Percentiles rank a stretch among this genome's conserved stretches.
Evolutionary conservation across 53 echinoderm and acorn worm species (phyloP).

Genomic region (Hippasteria phrygiana): DNA sequence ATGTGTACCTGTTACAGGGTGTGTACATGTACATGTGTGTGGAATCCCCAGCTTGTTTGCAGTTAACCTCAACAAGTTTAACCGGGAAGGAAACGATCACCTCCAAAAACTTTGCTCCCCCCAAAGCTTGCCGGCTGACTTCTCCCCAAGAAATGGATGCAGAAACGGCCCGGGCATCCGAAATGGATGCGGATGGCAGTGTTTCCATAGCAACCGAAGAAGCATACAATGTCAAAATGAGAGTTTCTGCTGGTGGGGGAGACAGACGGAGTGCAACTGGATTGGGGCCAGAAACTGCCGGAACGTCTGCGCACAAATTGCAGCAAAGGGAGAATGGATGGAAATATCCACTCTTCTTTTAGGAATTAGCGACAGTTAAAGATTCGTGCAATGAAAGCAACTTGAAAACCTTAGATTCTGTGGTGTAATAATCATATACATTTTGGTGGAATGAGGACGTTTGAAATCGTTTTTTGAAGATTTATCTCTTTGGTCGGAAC

Average conservation of each 20-base stretch:
- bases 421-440: not conserved
- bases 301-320: not conserved
- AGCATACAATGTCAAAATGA: not conserved
- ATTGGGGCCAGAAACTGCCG: not conserved
- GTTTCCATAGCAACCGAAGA: constrained; percentile 7
- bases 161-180: not conserved
- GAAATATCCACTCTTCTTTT: constrained; percentile 40
- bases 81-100: not conserved
- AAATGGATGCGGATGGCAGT: constrained; percentile 29
- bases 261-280: not conserved
- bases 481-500: too few species aligned
- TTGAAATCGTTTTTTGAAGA: too few species aligned
- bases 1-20: too few species aligned
- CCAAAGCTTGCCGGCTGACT: constrained; percentile 21
- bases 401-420: not conserved
- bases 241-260: not conserved
- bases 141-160: not conserved
- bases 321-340: constrained; percentile 31
- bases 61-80: too few species aligned
- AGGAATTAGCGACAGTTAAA: too few species aligned
- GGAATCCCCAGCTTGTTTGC: too few species aligned
- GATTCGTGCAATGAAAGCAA: not conserved
- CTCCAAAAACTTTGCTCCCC: not conserved
- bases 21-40: too few species aligned
- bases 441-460: too few species aligned